Conservation (phyloP, 2,113 vertebrate genomes). For the Calidris pugnax region DNA sequence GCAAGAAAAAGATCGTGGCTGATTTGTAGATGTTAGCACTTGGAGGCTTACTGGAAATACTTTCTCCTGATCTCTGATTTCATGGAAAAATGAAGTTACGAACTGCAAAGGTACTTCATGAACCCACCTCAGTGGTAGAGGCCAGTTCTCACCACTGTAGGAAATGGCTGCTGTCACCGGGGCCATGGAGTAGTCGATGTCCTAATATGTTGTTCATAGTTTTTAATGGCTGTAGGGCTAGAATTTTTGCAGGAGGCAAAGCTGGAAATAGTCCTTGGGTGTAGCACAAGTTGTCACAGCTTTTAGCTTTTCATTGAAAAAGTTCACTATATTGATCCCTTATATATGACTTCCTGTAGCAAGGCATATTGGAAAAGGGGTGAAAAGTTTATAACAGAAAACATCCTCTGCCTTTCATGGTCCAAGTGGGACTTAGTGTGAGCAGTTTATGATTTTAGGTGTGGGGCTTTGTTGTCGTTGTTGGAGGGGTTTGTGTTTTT, state of each 20-base stretch:
- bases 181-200: not conserved
- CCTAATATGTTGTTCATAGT: not conserved
- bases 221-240: not conserved
- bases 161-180: accelerated
- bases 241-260: not conserved
- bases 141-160: not conserved
- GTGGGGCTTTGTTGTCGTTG: not conserved
- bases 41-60: not conserved
- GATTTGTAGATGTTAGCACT: not conserved
- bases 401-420: not conserved
- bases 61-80: not conserved
- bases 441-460: not conserved
- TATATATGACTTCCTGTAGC: not conserved
- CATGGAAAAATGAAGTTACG: not conserved
- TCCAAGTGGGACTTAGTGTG: accelerated
- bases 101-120: not conserved
- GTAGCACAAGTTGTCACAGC: not conserved
- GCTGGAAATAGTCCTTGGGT: not conserved
- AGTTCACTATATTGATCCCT: not conserved
- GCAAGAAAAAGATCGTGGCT: not conserved
- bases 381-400: not conserved
- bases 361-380: not conserved
- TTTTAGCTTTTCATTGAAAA: not conserved
- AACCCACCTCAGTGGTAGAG: too few species aligned
- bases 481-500: not conserved